Evolutionary conservation across 2,888 invertebrate species (phyloP).

Genomic region (Leucoptera coffeella): DNA sequence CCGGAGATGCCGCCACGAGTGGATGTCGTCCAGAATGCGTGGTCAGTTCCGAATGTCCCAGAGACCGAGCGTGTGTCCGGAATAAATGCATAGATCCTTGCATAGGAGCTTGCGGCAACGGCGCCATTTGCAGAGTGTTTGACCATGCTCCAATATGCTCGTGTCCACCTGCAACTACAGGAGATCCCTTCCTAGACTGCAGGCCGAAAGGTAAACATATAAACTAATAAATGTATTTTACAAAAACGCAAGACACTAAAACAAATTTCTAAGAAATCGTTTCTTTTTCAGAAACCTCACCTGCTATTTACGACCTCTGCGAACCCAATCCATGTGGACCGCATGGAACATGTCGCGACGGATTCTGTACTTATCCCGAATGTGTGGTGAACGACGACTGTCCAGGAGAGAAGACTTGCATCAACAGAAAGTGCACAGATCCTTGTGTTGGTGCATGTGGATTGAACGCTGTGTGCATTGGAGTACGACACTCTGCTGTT

Average conservation of each 20-base stretch:
- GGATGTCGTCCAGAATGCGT: constrained; percentile 81
- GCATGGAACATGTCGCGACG: constrained; percentile 60
- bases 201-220: constrained; percentile 21
- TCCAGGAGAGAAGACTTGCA: constrained; percentile 72
- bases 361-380: constrained; percentile 71
- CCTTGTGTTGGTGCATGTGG: constrained; percentile 81
- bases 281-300: constrained; percentile 9
- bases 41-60: constrained; percentile 73
- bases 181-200: constrained; percentile 78
- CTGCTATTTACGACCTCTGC: constrained; percentile 53
- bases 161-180: constrained; percentile 64
- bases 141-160: constrained; percentile 64
- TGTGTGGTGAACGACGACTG: constrained; percentile 86
- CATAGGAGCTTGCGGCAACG: constrained; percentile 72
- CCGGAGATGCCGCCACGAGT: constrained; percentile 66
- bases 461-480: constrained; percentile 77
- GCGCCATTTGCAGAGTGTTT: constrained; percentile 62
- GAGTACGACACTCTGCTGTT: constrained; percentile 63
- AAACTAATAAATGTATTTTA: too few species aligned
- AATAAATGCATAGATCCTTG: constrained; percentile 79
- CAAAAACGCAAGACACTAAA: too few species aligned
- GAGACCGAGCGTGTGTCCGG: constrained; percentile 70
- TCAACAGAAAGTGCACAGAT: constrained; percentile 76
- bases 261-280: too few species aligned
- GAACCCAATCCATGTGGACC: constrained; percentile 67